Evolutionary conservation across 2,113 vertebrate species (phyloP).

Genomic region (Ochotona curzoniae): DNA sequence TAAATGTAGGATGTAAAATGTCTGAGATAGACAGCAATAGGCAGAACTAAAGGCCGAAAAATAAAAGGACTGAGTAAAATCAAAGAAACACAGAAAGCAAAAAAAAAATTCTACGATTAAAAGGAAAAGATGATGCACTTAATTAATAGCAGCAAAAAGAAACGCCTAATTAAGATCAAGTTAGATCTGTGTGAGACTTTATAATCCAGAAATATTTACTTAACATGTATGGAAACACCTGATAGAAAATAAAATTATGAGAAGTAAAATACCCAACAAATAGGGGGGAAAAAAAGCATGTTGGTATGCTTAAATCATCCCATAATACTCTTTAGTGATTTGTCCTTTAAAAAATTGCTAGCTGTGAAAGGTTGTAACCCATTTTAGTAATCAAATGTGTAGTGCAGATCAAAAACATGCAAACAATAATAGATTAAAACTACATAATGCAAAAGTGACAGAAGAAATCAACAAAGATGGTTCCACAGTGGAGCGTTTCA

Average conservation of each 20-base stretch:
- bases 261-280: not conserved
- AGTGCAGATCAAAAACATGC: not conserved
- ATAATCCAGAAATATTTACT: not conserved
- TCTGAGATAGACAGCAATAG: not conserved
- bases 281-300: not conserved
- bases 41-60: not conserved
- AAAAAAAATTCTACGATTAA: conserved; percentile 4
- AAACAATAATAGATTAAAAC: conserved; percentile 4
- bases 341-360: not conserved
- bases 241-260: not conserved
- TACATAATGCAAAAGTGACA: not conserved
- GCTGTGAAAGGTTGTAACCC: too few species aligned
- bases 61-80: not conserved
- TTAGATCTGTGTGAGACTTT: not conserved
- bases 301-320: not conserved
- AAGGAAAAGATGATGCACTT: not conserved
- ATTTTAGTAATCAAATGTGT: not conserved
- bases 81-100: not conserved
- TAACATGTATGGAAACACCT: not conserved
- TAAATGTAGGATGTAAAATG: not conserved
- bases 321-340: not conserved
- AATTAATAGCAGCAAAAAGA: conserved; percentile 9
- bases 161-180: not conserved
- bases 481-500: not conserved
- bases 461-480: not conserved